Conservation (phyloP, 2,888 invertebrate species). For the Rhagonycha lutea region DNA sequence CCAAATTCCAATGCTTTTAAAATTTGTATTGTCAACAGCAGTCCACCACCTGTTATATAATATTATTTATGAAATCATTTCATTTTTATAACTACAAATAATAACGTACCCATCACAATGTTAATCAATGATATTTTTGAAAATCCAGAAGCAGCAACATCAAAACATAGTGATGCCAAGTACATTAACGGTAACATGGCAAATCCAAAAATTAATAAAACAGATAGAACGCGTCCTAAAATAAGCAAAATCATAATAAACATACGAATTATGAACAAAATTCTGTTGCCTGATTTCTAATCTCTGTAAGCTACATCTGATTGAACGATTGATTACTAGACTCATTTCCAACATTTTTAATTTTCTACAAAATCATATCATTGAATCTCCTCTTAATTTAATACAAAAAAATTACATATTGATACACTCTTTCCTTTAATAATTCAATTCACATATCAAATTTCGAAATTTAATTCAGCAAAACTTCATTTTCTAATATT, state of each 20-base stretch:
- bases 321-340: no score
- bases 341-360: no score
- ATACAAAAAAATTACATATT: no score
- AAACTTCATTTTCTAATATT: no score
- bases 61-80: background rate
- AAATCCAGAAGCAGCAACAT: conserved; percentile 75
- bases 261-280: background rate
- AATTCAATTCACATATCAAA: no score
- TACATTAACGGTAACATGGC: conserved; percentile 76
- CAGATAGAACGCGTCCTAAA: conserved; percentile 63
- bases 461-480: no score
- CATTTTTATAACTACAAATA: background rate
- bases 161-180: conserved; percentile 68
- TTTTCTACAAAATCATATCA: no score
- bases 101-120: conserved; percentile 67
- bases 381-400: no score
- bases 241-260: conserved; percentile 26
- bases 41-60: conserved; percentile 52
- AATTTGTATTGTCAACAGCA: conserved; percentile 72
- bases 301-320: no score
- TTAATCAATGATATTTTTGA: conserved; percentile 73
- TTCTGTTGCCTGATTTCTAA: background rate
- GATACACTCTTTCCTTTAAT: no score
- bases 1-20: background rate
- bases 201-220: conserved; percentile 72